A percentile compares a stretch with the other conserved stretches of the same genome.
These are phyloP conservation scores for Ommatoiulus sabulosus DNA, from an alignment of 2,888 invertebrate species.

Conservation along the genomic window DNA sequence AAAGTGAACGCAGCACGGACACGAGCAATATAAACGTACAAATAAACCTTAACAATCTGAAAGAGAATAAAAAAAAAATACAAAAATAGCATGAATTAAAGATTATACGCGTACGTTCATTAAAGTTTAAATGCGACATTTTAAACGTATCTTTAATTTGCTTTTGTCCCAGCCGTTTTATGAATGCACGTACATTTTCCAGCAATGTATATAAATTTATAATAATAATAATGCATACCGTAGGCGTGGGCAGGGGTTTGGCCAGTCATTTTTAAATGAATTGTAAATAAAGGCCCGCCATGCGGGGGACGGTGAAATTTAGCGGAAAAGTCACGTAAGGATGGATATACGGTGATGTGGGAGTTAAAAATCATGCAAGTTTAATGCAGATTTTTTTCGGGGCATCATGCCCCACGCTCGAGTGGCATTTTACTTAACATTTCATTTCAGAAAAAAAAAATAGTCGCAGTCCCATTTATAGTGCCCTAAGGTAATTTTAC, in stretches of 20 bases:
- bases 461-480: not conserved
- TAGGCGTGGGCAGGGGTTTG: not conserved
- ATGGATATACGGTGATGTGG: not conserved
- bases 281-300: not conserved
- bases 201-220: not conserved
- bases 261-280: not conserved
- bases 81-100: not conserved
- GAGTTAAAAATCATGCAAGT: not conserved
- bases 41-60: not conserved
- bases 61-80: too few species aligned
- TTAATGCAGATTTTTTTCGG: conserved; percentile 9
- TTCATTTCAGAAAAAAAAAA: not conserved
- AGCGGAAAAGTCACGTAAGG: conserved; percentile 5
- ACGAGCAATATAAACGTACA: not conserved
- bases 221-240: conserved; percentile 1
- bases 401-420: not conserved
- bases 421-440: not conserved
- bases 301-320: not conserved
- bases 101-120: not conserved
- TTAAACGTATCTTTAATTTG: not conserved
- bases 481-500: not conserved
- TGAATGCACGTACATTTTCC: not conserved
- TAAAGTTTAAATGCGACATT: not conserved
- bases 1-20: not conserved
- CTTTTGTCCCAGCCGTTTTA: not conserved